A percentile compares a stretch with the other conserved stretches of the same genome.
Conservation (phyloP, 2,797 vertebrate genomes). For the Zonotrichia albicollis region DNA sequence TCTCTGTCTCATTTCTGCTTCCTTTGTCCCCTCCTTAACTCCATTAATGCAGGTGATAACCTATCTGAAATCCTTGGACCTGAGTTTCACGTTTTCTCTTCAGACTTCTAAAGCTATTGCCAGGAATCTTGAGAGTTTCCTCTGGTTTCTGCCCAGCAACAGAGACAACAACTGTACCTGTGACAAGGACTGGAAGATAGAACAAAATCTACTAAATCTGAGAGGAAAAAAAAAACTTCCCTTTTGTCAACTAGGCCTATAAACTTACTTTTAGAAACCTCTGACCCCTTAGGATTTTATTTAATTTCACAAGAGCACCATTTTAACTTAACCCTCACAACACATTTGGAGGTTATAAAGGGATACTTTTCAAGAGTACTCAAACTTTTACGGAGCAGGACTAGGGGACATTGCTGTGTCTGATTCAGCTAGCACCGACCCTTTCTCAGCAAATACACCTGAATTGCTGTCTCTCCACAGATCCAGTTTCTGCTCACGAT, state of each 20-base stretch:
- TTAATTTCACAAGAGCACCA: neutral
- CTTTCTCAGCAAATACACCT: neutral
- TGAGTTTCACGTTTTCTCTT: neutral
- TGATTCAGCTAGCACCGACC: neutral
- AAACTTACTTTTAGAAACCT: neutral
- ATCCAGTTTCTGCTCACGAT: conserved; percentile 87
- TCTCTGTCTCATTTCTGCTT: neutral
- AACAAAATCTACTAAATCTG: neutral
- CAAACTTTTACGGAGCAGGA: neutral
- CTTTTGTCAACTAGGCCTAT: neutral
- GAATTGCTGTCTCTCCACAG: conserved; percentile 45
- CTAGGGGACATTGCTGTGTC: neutral
- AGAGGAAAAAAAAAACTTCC: rapidly evolving
- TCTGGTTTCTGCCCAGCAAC: neutral
- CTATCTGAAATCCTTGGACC: neutral
- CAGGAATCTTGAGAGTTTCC: neutral
- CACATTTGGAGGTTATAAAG: neutral
- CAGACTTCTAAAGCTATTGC: neutral
- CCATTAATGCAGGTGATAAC: neutral
- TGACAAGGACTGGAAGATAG: rapidly evolving
- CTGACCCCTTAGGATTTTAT: neutral
- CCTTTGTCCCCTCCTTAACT: neutral
- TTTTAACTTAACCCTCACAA: neutral
- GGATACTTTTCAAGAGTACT: neutral
- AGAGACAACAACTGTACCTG: neutral